Conservation (phyloP, 53 echinoderm and acorn worm genomes). For the Stichopus horrens region DNA sequence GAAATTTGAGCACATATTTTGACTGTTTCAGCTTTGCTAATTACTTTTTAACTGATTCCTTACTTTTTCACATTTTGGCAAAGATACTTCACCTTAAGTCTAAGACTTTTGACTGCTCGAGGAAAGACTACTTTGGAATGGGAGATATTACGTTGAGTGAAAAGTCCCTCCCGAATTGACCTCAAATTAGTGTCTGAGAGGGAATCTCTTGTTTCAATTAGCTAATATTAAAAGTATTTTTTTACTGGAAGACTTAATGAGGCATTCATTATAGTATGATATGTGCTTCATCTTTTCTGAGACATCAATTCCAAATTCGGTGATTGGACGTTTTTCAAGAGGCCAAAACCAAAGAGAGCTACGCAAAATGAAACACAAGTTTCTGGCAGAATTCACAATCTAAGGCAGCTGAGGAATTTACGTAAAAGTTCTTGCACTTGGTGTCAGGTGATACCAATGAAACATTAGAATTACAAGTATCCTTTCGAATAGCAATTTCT, state of each 20-base stretch:
- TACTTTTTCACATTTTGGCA: background rate
- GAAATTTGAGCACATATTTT: background rate
- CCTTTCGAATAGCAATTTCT: background rate
- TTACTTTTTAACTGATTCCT: background rate
- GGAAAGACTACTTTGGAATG: background rate
- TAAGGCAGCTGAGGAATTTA: background rate
- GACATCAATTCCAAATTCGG: background rate
- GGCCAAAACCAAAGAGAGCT: background rate
- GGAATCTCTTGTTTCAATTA: background rate
- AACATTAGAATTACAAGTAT: background rate
- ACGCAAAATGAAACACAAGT: background rate
- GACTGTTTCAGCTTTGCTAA: background rate
- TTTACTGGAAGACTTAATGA: background rate
- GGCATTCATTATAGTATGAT: too few relatives aligned
- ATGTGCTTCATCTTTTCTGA: background rate
- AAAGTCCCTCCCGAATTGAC: background rate
- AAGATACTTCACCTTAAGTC: background rate
- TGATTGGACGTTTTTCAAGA: background rate
- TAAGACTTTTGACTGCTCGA: constrained; percentile 14
- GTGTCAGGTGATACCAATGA: too few relatives aligned
- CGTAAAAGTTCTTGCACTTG: background rate
- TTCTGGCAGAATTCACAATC: background rate
- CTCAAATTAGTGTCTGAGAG: background rate
- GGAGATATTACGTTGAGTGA: background rate
- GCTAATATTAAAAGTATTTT: background rate